phyloP scores from a whole-genome alignment of 2,113 vertebrate genomes.

The Condylura cristata region DNA sequence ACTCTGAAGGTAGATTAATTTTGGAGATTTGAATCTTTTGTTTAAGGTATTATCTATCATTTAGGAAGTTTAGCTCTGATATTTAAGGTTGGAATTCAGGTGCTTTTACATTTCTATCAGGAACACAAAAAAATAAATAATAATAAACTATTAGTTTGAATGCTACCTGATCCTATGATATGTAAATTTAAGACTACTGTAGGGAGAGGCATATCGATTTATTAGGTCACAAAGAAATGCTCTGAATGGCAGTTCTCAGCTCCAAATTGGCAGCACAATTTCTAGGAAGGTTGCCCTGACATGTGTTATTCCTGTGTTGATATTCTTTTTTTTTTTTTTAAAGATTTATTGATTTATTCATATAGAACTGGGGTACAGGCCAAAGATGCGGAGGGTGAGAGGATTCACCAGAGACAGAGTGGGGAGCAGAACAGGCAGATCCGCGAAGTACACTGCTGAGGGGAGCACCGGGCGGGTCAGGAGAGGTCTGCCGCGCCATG shows the following conservation, averaged over 20 bases:
- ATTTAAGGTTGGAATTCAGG: slow-evolving; percentile 6
- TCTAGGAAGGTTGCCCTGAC: slow-evolving; percentile 16
- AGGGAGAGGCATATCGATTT: slow-evolving; percentile 40
- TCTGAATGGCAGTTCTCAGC: slow-evolving; percentile 15
- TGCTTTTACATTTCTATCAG: slow-evolving; percentile 54
- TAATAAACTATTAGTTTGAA: slow-evolving; percentile 20
- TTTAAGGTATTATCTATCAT: slow-evolving; percentile 38
- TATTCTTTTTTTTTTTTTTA: too few relatives aligned
- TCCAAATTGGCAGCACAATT: neutral
- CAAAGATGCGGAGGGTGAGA: too few relatives aligned
- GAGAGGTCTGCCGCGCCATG: too few relatives aligned
- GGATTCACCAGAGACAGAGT: too few relatives aligned
- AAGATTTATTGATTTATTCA: too few relatives aligned
- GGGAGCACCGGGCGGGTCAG: too few relatives aligned
- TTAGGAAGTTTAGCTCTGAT: slow-evolving; percentile 43
- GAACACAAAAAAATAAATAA: slow-evolving; percentile 43
- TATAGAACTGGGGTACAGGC: too few relatives aligned
- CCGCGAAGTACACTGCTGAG: too few relatives aligned
- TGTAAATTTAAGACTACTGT: slow-evolving; percentile 4
- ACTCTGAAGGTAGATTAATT: slow-evolving; percentile 36
- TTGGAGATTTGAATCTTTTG: slow-evolving; percentile 24
- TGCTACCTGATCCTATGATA: neutral
- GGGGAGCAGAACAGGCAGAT: too few relatives aligned
- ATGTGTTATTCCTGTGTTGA: neutral
- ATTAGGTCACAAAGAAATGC: slow-evolving; percentile 1